Percentiles rank a stretch among this genome's conserved stretches.
These are phyloP conservation scores for Xestia xanthographa DNA, from an alignment of 2,888 invertebrate species.

Conservation along the genomic window DNA sequence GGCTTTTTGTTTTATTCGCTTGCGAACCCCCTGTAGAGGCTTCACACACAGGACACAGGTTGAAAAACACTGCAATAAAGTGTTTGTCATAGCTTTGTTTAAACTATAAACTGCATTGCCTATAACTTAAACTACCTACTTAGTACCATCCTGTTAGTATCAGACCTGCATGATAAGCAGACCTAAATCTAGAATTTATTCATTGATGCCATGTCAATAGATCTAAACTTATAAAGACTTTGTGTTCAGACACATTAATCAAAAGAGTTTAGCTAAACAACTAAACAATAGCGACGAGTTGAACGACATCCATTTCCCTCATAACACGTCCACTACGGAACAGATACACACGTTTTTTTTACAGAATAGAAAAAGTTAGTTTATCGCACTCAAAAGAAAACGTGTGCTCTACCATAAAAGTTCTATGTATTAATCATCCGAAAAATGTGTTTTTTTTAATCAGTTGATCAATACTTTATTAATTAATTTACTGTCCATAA, in stretches of 20 bases:
- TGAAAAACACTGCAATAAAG: no score
- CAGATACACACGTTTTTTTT: neutral
- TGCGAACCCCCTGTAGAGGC: no score
- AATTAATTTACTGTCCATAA: neutral
- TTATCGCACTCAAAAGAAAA: neutral
- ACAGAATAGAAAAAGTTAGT: neutral
- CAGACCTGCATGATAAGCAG: conserved; percentile 22
- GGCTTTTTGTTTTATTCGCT: no score
- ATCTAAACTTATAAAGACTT: neutral
- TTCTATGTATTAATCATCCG: neutral
- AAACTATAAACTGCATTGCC: neutral
- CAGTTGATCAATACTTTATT: neutral
- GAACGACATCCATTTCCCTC: conserved; percentile 33
- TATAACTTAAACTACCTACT: neutral
- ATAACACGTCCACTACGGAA: neutral
- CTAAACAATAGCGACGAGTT: conserved; percentile 24
- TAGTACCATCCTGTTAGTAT: neutral
- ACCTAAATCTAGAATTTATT: conserved; percentile 30
- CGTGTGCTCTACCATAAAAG: neutral
- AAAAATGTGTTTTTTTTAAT: neutral
- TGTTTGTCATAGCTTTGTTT: neutral
- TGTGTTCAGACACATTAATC: conserved; percentile 25
- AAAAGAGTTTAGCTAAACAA: conserved; percentile 31
- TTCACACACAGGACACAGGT: no score
- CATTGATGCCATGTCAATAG: conserved; percentile 5